phyloP scores from a whole-genome alignment of 2,888 invertebrate species.

The Cetonia aurata region DNA sequence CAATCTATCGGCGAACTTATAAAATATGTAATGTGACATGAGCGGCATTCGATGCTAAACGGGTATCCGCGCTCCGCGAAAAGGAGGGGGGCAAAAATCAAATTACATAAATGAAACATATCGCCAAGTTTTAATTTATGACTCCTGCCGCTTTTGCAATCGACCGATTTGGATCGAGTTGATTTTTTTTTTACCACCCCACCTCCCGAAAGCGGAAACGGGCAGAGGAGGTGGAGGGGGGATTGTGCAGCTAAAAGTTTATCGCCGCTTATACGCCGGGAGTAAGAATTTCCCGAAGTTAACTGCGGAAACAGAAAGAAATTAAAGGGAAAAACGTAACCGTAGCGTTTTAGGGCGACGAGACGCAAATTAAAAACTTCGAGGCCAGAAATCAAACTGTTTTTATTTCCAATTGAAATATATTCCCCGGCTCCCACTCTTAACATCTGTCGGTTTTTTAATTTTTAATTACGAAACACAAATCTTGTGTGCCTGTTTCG shows the following conservation, averaged over 20 bases:
- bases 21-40: conserved; percentile 62
- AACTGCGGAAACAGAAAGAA: conserved; percentile 56
- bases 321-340: conserved; percentile 60
- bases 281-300: conserved; percentile 57
- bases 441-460: conserved; percentile 43
- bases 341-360: conserved; percentile 57
- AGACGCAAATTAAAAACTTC: conserved; percentile 62
- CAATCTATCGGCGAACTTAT: conserved; percentile 63
- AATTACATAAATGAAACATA: conserved; percentile 68
- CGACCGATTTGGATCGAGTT: conserved; percentile 56
- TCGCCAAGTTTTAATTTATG: conserved; percentile 67
- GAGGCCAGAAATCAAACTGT: conserved; percentile 52
- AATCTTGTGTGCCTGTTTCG: conserved; percentile 17
- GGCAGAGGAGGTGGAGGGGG: conserved; percentile 54
- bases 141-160: conserved; percentile 54
- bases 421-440: conserved; percentile 42
- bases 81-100: conserved; percentile 62
- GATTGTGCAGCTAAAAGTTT: conserved; percentile 61
- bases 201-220: conserved; percentile 55
- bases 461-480: conserved; percentile 53
- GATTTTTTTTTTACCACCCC: conserved; percentile 53
- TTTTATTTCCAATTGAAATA: conserved; percentile 51
- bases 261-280: conserved; percentile 61
- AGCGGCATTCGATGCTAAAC: conserved; percentile 59
- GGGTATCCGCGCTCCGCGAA: conserved; percentile 47